Evolutionary conservation across 1,140 invertebrate species (phyloP), one percentile per base, ranked within the genome.

Genomic region (Uloborus diversus): DNA sequence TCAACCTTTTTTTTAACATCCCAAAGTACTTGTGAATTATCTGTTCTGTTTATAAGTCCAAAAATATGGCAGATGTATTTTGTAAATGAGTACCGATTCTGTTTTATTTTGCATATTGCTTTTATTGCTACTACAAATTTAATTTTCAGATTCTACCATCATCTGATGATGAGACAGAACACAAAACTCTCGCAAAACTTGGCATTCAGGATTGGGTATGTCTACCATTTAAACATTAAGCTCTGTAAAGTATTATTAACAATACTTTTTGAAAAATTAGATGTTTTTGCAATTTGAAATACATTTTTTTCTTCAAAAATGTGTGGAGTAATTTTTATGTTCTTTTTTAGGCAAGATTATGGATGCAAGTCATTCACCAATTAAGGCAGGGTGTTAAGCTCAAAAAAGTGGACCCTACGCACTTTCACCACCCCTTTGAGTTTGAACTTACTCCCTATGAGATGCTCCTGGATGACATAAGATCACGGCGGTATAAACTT

Each of bases 381-480:
- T 87, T 95, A 20, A 85, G 92, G 13, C 88, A 90, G 85, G 95
- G 96, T 13, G 95, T 98, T 0, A 93, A 96, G 86, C 88, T 99
- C 84, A 98, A 97, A 88, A 97, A 97, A 86, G 94, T 96, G 2
- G 86, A 88, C 53, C 84, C 87, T 70, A 82, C 85, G 11, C 82
- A 84, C 5, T 83, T 83, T 25, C 83, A 83, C 20, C 91, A 91
- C 85, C 84, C 87, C 53, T 90, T 94, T 71, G 96, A 98, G 87
- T 98, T 93, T 87, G 95, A 97, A 87, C 86, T 98, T 80, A 99
- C 96, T n/a, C 96, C 96, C 7, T 98, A 97, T 86, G 96, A 98
- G 88, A 97, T 97, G 84, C 89, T 99, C 14, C 96, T 98, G 93
- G 95, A 98, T 84, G 96, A 98, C 85, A 98, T 99, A 82, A 88